These are phyloP conservation scores for Ceyx margarethae DNA, from an alignment of 2,113 vertebrate species.

Conservation along the genomic window DNA sequence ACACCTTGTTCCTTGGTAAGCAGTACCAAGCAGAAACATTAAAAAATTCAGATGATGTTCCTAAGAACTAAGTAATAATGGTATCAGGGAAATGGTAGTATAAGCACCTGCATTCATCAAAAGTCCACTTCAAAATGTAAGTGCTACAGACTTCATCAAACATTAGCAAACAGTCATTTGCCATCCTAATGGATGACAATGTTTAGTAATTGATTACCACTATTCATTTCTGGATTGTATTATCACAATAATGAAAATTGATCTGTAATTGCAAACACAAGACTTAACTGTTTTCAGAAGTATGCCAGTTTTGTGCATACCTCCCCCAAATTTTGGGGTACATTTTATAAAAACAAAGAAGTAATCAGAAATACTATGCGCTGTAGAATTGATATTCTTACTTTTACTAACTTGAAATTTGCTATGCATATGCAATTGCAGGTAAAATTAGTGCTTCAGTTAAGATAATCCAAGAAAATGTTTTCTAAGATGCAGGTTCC, in stretches of 20 bases:
- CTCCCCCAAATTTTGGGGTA: not conserved
- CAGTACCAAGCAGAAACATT: slow-evolving; percentile 22
- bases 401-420: not conserved
- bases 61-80: not conserved
- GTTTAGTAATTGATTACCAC: not conserved
- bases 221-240: not conserved
- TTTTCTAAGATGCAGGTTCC: not conserved
- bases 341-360: not conserved
- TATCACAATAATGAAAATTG: not conserved
- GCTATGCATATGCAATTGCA: not conserved
- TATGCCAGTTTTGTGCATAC: not conserved
- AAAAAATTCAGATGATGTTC: not conserved
- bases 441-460: not conserved
- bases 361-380: not conserved
- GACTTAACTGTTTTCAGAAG: not conserved
- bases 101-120: not conserved
- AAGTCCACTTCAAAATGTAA: not conserved
- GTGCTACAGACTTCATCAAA: not conserved
- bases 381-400: not conserved
- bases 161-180: not conserved
- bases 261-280: not conserved
- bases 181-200: not conserved
- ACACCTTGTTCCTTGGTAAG: not conserved
- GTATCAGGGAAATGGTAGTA: not conserved
- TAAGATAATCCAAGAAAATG: not conserved